A percentile compares a stretch with the other conserved stretches of the same genome.
phyloP scores from a whole-genome alignment of 2,888 invertebrate species.

The Nycteola revayana region DNA sequence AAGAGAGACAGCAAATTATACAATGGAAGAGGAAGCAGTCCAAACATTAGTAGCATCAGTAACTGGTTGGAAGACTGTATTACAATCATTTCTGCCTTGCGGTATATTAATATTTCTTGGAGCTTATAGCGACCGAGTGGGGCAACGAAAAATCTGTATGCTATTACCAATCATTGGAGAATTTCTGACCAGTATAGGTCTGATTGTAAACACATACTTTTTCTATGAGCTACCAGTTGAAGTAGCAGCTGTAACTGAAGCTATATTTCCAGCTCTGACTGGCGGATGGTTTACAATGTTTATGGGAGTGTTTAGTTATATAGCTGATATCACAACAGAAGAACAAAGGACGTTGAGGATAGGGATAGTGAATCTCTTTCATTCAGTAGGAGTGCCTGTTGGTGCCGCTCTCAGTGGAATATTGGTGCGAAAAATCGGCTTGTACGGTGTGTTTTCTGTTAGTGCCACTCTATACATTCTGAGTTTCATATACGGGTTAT shows the following conservation, averaged over 20 bases:
- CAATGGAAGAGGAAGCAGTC: conserved; percentile 84
- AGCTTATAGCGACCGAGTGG: conserved; percentile 87
- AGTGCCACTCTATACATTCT: conserved; percentile 88
- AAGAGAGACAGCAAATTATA: conserved; percentile 85
- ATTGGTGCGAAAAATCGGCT: conserved; percentile 87
- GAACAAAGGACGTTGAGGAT: conserved; percentile 92
- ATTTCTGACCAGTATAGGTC: conserved; percentile 88
- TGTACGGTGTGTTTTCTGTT: conserved; percentile 91
- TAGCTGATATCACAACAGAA: conserved; percentile 92
- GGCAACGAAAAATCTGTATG: conserved; percentile 90
- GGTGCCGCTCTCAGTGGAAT: conserved; percentile 95
- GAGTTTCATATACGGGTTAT: conserved; percentile 88
- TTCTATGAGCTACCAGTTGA: conserved; percentile 91
- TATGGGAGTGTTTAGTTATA: conserved; percentile 94
- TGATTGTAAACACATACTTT: conserved; percentile 90
- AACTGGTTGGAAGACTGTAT: conserved; percentile 92
- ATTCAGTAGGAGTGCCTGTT: conserved; percentile 93
- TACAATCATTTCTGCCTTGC: conserved; percentile 91
- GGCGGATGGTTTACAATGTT: conserved; percentile 95
- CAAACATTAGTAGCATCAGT: conserved; percentile 90
- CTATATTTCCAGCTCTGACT: conserved; percentile 90
- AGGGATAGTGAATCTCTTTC: conserved; percentile 93
- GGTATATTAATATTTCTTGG: conserved; percentile 91
- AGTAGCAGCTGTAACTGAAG: conserved; percentile 89
- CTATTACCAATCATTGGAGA: conserved; percentile 91